Percentiles rank a stretch among this genome's conserved stretches.
Conservation (phyloP, 2,797 vertebrate genomes). For the Gallinago solitaria region DNA sequence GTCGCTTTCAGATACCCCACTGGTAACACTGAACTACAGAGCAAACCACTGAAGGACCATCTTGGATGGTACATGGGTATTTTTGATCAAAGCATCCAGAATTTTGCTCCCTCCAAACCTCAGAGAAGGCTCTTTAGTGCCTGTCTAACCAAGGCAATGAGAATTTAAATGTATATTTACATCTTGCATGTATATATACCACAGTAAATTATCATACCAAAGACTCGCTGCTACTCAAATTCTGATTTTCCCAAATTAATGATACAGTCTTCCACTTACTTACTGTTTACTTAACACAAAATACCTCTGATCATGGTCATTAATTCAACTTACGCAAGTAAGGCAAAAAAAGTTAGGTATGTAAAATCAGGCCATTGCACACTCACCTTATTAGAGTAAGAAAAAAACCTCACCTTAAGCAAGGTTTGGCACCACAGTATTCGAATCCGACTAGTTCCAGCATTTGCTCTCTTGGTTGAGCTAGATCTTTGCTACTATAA, state of each 20-base stretch:
- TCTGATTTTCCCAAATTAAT: background rate
- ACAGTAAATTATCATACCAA: background rate
- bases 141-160: background rate
- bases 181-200: rapidly evolving
- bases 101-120: background rate
- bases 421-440: background rate
- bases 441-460: background rate
- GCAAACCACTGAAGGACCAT: background rate
- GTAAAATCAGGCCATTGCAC: background rate
- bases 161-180: background rate
- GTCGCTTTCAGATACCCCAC: background rate
- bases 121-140: background rate
- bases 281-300: background rate
- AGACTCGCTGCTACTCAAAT: background rate
- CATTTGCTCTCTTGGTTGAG: background rate
- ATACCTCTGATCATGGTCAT: background rate
- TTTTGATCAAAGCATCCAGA: background rate
- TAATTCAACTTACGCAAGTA: background rate
- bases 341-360: background rate
- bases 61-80: background rate
- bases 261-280: background rate
- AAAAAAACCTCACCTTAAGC: background rate
- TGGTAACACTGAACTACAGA: background rate
- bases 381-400: background rate
- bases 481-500: background rate